Evolutionary conservation across 2,113 vertebrate genomes (phyloP), one percentile per base, ranked within the genome.

Genomic region (Corapipo altera): DNA sequence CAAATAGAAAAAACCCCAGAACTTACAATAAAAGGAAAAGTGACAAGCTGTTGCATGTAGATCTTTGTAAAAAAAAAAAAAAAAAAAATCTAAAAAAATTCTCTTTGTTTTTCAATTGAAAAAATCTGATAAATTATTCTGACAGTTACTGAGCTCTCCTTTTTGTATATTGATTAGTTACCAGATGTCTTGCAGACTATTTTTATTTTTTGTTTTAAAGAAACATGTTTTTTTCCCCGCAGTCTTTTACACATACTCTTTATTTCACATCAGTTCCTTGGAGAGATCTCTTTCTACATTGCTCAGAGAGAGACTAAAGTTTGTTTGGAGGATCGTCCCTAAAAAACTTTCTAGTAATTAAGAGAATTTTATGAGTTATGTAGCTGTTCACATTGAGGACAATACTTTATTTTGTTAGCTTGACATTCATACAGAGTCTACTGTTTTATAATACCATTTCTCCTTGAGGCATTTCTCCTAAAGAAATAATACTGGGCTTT

Each of bases 171-270:
- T 59, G 17, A n/a, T 23, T 48, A 43, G 23, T 18, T 71, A 54
- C 3, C 32, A 39, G 3, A 48, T 58, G 13, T 24, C 11, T 74
- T 21, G 5, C 33, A 32, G 20, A 11, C 8, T 51, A 11, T 66
- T 81, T 82, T 59, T 23, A 58, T 57, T 64, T 58, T 21, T 58
- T 57, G 12, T 58, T 57, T 33, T 57, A 57, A 33, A 39, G 39
- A 69, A 9, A 30, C 43, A n/a, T 18, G 17, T 26, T 24, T 13
- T 4, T 0, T 2, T 24, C 8, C 6, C 18, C 4, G 3, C 10
- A 46, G 11, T 52, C 17, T 48, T 20, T 70, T 70, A 32, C 26
- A 41, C 17, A 41, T 51, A 33, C 51, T 72, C 6, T 58, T 41
- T 48, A 11, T 33, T 26, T 54, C 15, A 26, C 12, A 69, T 19